Evolutionary conservation across 1,140 invertebrate genomes (phyloP), one percentile per base, ranked within the genome.

Genomic region (Halyomorpha halys): DNA sequence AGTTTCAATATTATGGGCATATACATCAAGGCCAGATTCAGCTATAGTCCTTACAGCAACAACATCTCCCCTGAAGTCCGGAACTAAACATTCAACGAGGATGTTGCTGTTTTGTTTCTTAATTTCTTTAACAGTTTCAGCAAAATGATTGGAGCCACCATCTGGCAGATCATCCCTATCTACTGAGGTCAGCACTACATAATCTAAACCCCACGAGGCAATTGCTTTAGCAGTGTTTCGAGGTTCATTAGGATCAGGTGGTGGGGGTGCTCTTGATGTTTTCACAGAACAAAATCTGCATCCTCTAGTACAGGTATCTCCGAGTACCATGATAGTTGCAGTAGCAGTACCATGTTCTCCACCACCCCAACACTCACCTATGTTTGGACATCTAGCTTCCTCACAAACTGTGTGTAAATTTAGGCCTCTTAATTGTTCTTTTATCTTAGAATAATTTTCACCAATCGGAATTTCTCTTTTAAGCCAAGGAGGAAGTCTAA

Each of bases 351-450:
- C 86, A 77, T 91, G 83, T 70, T 85, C 82, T 61, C 89, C 89
- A n/a, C 90, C 96, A 67, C 94, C 95, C 97, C 97, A 99, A 77
- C 97, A 99, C 79, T 98, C 95, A 21, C 95, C 94, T 70, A 99
- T 98, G 76, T 99, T 99, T 0, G 97, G 97, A 81, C 97, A 99
- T 67, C 92, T 80, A 0, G 97, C 97, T 79, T 99, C 97, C 75
- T 99, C 94, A 76, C 97, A 99, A 1, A 99, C 97, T 3, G 97
- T 99, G 70, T 93, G 89, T 13, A 99, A 78, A 70, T 96, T 97
- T 15, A 98, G 78, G 16, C 86, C 82, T 63, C 92, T 77, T 14
- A 99, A 76, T 72, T 94, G 88, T 59, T 87, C 80, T 72, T 98
- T 99, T 16, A 99, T 76, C 71, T 83, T 83, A 68, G 79, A 83